A percentile compares a stretch with the other conserved stretches of the same genome.
Evolutionary conservation across 2,113 vertebrate species (phyloP).

Genomic region (Riparia riparia): DNA sequence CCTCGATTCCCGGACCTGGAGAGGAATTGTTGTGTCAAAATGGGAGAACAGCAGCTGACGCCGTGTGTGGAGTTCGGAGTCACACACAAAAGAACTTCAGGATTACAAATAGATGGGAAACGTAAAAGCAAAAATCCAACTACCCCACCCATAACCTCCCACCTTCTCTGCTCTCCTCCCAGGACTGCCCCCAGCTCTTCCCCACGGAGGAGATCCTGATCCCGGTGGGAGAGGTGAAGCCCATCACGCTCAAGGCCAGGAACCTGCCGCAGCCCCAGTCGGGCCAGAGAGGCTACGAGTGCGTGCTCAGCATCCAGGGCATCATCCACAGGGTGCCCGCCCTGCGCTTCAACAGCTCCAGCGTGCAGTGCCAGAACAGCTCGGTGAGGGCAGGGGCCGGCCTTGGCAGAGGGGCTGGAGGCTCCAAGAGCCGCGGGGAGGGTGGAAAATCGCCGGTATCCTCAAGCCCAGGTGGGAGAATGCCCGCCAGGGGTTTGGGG

Average conservation of each 20-base stretch:
- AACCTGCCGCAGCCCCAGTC: slow-evolving; percentile 98
- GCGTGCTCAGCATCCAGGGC: slow-evolving; percentile 92
- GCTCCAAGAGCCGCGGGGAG: rapidly evolving
- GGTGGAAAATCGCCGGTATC: background rate
- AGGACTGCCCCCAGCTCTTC: slow-evolving; percentile 98
- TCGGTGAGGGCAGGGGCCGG: slow-evolving; percentile 80
- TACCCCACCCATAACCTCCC: background rate
- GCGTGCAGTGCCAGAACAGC: slow-evolving; percentile 98
- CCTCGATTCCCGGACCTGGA: background rate
- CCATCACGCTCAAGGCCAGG: slow-evolving; percentile 93
- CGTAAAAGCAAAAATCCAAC: rapidly evolving
- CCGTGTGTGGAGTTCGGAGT: rapidly evolving
- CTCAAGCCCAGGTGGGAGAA: background rate
- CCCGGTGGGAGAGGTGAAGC: slow-evolving; percentile 94
- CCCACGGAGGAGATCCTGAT: slow-evolving; percentile 94
- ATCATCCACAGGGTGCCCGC: slow-evolving; percentile 90
- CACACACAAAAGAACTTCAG: rapidly evolving
- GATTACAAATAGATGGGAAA: rapidly evolving
- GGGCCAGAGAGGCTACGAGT: slow-evolving; percentile 96
- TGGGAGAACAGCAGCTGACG: background rate
- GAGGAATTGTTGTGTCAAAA: background rate
- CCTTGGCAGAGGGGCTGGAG: no score
- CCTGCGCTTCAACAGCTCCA: slow-evolving; percentile 98
- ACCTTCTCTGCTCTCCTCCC: background rate
- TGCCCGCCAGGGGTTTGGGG: background rate